Percentiles rank a stretch among this genome's conserved stretches.
These are phyloP conservation scores for Odontamblyopus lacepedii DNA, from an alignment of 2,797 vertebrate genomes.

Conservation along the genomic window DNA sequence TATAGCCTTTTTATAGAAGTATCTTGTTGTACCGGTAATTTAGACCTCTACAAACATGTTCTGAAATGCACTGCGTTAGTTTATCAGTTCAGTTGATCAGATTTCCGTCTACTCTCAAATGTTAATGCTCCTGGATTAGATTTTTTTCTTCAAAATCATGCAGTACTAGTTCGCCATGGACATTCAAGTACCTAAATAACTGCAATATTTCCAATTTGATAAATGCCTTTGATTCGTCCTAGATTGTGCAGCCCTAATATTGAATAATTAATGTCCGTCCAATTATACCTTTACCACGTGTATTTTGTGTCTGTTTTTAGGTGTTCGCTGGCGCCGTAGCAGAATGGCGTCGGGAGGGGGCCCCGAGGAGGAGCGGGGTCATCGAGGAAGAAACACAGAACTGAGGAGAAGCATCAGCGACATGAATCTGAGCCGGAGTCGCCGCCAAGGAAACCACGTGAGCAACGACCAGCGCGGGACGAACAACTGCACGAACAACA, in stretches of 20 bases:
- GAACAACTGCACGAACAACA: constrained; percentile 59
- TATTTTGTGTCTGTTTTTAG: constrained; percentile 46
- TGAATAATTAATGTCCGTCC: background rate
- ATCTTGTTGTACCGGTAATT: no score
- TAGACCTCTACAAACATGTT: no score
- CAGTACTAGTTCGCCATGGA: no score
- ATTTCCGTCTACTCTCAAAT: no score
- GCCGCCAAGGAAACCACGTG: constrained; percentile 81
- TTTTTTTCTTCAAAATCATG: no score
- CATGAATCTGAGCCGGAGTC: constrained; percentile 88
- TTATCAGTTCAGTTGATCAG: no score
- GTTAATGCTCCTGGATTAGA: no score
- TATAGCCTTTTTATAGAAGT: no score
- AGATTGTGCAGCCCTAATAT: background rate
- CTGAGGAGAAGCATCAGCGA: constrained; percentile 91
- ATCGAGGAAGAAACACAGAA: constrained; percentile 83
- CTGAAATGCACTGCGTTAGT: no score
- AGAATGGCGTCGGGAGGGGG: constrained; percentile 85
- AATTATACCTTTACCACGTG: background rate
- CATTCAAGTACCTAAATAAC: no score
- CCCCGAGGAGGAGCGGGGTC: constrained; percentile 80
- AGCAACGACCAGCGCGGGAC: constrained; percentile 56
- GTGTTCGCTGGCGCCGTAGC: constrained; percentile 77
- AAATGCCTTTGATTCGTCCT: no score
- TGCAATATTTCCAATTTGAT: no score